phyloP scores from a whole-genome alignment of 2,888 invertebrate genomes.

The Therioaphis trifolii region DNA sequence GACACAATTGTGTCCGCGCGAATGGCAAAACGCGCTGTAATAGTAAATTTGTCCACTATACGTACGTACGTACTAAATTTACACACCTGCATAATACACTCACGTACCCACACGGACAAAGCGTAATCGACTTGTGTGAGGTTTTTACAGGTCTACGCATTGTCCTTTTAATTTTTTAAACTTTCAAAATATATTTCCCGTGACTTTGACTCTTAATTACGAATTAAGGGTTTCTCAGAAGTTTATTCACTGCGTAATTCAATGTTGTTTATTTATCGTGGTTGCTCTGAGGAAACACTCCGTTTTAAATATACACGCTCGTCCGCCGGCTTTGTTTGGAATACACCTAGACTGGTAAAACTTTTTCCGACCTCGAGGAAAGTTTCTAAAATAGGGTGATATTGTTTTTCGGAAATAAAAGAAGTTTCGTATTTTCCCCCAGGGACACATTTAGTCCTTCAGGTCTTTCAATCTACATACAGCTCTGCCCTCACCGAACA shows the following conservation, averaged over 20 bases:
- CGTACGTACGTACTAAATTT: too few species aligned
- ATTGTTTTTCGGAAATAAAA: constrained; percentile 30
- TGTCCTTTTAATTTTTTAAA: constrained; percentile 36
- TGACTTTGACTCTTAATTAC: constrained; percentile 53
- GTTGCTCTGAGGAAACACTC: constrained; percentile 11
- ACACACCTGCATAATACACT: too few species aligned
- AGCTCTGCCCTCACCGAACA: neutral
- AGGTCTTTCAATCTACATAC: neutral
- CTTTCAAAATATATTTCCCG: constrained; percentile 27
- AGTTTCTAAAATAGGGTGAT: constrained; percentile 34
- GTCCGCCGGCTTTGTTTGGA: neutral
- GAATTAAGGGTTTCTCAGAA: constrained; percentile 40
- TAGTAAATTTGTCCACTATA: too few species aligned
- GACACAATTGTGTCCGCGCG: too few species aligned
- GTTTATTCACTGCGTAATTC: constrained; percentile 34
- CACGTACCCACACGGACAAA: neutral
- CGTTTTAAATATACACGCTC: neutral
- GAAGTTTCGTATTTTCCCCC: constrained; percentile 27
- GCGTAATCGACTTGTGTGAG: neutral
- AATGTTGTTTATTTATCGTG: constrained; percentile 43
- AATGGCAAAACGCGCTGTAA: too few species aligned
- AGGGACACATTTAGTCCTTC: constrained; percentile 46
- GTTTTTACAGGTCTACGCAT: neutral
- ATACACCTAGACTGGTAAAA: constrained; percentile 21
- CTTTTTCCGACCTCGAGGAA: constrained; percentile 25